These are phyloP conservation scores for Thereva unica DNA, from an alignment of 2,888 invertebrate genomes.

Conservation along the genomic window DNA sequence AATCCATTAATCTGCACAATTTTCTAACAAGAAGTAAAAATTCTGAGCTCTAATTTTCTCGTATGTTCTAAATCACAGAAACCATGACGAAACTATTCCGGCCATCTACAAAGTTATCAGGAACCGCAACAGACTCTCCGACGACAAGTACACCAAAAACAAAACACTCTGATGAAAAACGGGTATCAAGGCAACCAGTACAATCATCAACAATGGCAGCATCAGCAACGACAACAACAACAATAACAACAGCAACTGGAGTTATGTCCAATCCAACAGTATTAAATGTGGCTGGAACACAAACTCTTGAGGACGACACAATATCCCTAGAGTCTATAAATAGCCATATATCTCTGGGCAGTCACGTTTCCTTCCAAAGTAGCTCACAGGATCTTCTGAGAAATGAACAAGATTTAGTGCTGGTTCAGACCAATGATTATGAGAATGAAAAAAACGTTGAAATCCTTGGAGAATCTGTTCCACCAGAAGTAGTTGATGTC, in stretches of 20 bases:
- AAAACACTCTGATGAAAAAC: slow-evolving; percentile 42
- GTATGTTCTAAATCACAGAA: slow-evolving; percentile 45
- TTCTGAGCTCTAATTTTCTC: not conserved
- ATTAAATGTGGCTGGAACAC: slow-evolving; percentile 39
- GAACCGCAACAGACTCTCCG: slow-evolving; percentile 44
- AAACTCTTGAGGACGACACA: slow-evolving; percentile 47
- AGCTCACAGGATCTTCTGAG: slow-evolving; percentile 40
- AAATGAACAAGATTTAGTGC: slow-evolving; percentile 45
- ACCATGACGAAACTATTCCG: slow-evolving; percentile 58
- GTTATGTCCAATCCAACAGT: slow-evolving; percentile 47
- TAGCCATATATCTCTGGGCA: slow-evolving; percentile 50
- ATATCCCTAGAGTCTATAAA: slow-evolving; percentile 54
- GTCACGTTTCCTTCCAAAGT: slow-evolving; percentile 43
- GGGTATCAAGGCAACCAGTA: slow-evolving; percentile 51
- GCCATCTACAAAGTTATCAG: slow-evolving; percentile 46
- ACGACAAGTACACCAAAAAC: slow-evolving; percentile 42
- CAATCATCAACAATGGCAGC: slow-evolving; percentile 45
- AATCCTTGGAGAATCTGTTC: slow-evolving; percentile 7
- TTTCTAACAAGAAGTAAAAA: not conserved
- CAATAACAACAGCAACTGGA: slow-evolving; percentile 43
- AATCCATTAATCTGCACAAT: no score
- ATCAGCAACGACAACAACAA: slow-evolving; percentile 41
- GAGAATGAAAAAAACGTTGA: slow-evolving; percentile 34
- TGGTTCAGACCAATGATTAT: slow-evolving; percentile 37
- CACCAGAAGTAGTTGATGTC: not conserved